These are phyloP conservation scores for Eudyptes chrysolophus DNA, from an alignment of 2,113 vertebrate genomes.

Conservation along the genomic window DNA sequence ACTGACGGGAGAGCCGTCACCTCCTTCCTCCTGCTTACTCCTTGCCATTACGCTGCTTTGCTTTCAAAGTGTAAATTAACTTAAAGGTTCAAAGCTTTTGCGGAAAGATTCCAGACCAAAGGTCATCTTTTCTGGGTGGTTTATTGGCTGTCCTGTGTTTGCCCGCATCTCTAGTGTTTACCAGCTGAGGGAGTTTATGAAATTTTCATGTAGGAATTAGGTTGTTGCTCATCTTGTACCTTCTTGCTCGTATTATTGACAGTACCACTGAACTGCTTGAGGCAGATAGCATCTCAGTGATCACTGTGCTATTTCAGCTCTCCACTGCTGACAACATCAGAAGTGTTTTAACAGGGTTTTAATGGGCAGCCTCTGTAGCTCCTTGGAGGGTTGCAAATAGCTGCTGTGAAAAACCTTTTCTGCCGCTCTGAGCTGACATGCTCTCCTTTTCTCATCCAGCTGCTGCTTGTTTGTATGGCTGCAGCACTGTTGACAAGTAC, in stretches of 20 bases:
- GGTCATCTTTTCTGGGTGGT: constrained; percentile 68
- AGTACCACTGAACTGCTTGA: constrained; percentile 84
- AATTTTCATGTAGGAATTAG: constrained; percentile 98
- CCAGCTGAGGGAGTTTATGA: constrained; percentile 82
- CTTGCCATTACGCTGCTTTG: background rate
- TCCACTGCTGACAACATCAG: constrained; percentile 93
- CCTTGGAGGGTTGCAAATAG: constrained; percentile 93
- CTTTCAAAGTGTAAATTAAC: constrained; percentile 33
- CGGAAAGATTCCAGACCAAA: constrained; percentile 67
- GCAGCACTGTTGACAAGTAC: constrained; percentile 52
- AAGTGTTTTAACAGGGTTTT: constrained; percentile 99
- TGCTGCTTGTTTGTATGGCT: constrained; percentile 65
- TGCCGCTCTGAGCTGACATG: constrained; percentile 81
- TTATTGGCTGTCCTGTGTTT: constrained; percentile 70
- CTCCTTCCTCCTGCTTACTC: background rate
- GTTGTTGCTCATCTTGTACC: constrained; percentile 97
- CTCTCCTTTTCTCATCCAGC: constrained; percentile 81
- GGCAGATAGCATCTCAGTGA: constrained; percentile 83
- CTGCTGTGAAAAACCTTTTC: constrained; percentile 80
- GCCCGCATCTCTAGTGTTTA: constrained; percentile 59
- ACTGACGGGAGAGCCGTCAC: background rate
- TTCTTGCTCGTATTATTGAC: constrained; percentile 96
- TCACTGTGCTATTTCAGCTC: constrained; percentile 77
- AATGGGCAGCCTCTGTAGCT: constrained; percentile 91
- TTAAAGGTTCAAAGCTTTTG: constrained; percentile 67